Evolutionary conservation across 2,888 invertebrate species (phyloP).

Genomic region (Endotricha flammealis): DNA sequence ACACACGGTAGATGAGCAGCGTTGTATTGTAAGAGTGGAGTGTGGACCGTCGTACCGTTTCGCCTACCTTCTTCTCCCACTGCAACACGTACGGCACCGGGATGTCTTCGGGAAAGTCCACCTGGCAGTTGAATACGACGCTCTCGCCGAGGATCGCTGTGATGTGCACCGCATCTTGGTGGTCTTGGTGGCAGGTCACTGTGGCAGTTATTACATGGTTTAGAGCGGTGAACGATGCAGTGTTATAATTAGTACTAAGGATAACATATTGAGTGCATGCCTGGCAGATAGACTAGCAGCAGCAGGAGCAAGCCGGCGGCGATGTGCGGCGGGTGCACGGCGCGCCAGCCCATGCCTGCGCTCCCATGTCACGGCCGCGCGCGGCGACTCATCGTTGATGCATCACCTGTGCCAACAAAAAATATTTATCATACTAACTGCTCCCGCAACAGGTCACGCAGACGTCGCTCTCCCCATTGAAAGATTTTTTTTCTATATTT

Average conservation of each 20-base stretch:
- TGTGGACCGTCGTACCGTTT: conserved; percentile 90
- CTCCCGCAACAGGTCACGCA: too few relatives aligned
- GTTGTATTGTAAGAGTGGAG: conserved; percentile 77
- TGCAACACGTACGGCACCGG: conserved; percentile 98
- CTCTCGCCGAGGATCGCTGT: conserved; percentile 98
- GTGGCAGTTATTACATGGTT: conserved; percentile 24
- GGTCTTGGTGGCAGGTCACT: conserved; percentile 89
- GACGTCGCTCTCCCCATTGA: too few relatives aligned
- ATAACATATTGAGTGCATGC: conserved; percentile 25
- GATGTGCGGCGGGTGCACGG: conserved; percentile 86
- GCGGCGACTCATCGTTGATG: conserved; percentile 87
- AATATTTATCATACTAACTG: too few relatives aligned
- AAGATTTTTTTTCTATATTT: too few relatives aligned
- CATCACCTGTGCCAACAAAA: conserved; percentile 61
- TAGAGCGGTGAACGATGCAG: conserved; percentile 15
- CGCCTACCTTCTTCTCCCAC: conserved; percentile 99
- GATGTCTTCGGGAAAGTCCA: conserved; percentile 97
- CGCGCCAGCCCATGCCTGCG: conserved; percentile 95
- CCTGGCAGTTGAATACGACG: conserved; percentile 98
- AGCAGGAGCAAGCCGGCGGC: conserved; percentile 79
- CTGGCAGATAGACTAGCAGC: conserved; percentile 74
- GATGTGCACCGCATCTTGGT: conserved; percentile 96
- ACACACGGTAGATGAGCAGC: conserved; percentile 77
- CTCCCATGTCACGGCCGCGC: conserved; percentile 87
- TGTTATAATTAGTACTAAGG: background rate